Percentiles rank a stretch among this genome's conserved stretches.
Evolutionary conservation across 2,113 vertebrate genomes (phyloP).

Genomic region (Dicentrarchus labrax): DNA sequence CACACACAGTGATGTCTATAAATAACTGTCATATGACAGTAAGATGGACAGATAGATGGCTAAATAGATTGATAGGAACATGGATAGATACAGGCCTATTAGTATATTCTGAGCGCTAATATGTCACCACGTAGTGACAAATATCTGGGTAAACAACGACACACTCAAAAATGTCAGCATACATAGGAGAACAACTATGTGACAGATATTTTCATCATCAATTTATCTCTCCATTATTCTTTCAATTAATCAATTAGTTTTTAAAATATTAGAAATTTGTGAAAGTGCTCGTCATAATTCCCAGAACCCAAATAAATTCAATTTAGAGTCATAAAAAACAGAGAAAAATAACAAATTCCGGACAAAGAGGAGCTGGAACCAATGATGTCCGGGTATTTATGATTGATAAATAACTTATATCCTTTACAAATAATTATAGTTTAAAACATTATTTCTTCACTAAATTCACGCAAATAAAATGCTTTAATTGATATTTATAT

Average conservation of each 20-base stretch:
- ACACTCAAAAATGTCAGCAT: background rate
- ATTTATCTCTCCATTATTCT: background rate
- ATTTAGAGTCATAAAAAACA: background rate
- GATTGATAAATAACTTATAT: background rate
- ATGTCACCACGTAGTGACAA: conserved; percentile 4
- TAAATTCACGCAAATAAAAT: background rate
- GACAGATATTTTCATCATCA: conserved; percentile 1
- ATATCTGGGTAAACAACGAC: background rate
- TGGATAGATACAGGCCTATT: conserved; percentile 39
- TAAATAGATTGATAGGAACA: conserved; percentile 65
- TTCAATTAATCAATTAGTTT: background rate
- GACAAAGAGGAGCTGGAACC: background rate
- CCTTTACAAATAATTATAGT: background rate
- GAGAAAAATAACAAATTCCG: background rate
- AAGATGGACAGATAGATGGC: conserved; percentile 62
- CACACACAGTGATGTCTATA: conserved; percentile 65
- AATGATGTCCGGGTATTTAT: background rate
- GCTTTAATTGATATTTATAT: background rate
- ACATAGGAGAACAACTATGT: background rate
- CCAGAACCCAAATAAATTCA: background rate
- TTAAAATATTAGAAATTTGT: background rate
- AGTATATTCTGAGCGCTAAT: conserved; percentile 26
- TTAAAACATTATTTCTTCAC: background rate
- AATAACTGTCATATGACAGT: conserved; percentile 71
- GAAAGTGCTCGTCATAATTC: background rate